phyloP scores from a whole-genome alignment of 2,113 vertebrate genomes.

The Anolis sagrei region DNA sequence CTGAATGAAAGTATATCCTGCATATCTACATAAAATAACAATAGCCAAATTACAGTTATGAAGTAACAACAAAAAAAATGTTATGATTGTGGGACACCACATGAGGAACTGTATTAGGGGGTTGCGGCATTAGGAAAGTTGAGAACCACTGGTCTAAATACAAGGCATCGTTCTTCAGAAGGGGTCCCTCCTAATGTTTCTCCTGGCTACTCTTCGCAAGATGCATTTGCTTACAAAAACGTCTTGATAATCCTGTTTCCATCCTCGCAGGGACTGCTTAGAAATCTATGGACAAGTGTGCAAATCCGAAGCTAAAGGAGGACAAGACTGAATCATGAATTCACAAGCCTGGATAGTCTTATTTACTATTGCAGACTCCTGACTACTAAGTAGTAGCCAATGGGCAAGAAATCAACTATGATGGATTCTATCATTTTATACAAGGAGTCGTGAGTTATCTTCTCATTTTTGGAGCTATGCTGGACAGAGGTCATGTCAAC shows the following conservation, averaged over 20 bases:
- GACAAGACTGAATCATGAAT: constrained; percentile 40
- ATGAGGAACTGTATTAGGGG: no score
- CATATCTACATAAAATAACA: no score
- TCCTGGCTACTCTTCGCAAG: background rate
- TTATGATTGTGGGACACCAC: no score
- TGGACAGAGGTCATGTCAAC: constrained; percentile 14
- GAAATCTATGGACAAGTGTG: constrained; percentile 77
- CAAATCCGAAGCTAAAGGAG: constrained; percentile 70
- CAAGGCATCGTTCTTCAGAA: background rate
- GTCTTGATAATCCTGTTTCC: constrained; percentile 19
- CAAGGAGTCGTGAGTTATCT: constrained; percentile 21
- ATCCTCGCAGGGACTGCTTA: constrained; percentile 76
- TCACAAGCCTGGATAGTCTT: constrained; percentile 25
- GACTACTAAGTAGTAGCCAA: constrained; percentile 18
- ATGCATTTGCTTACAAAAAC: background rate
- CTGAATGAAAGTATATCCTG: no score
- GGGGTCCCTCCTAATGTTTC: background rate
- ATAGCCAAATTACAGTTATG: no score
- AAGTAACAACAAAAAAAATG: no score
- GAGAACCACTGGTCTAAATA: no score
- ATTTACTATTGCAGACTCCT: background rate
- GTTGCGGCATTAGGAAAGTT: no score
- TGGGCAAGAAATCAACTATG: constrained; percentile 1
- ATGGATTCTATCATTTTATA: background rate
- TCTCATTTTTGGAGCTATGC: constrained; percentile 34